Conservation (phyloP, 2,888 invertebrate species). For the Automeris io region DNA sequence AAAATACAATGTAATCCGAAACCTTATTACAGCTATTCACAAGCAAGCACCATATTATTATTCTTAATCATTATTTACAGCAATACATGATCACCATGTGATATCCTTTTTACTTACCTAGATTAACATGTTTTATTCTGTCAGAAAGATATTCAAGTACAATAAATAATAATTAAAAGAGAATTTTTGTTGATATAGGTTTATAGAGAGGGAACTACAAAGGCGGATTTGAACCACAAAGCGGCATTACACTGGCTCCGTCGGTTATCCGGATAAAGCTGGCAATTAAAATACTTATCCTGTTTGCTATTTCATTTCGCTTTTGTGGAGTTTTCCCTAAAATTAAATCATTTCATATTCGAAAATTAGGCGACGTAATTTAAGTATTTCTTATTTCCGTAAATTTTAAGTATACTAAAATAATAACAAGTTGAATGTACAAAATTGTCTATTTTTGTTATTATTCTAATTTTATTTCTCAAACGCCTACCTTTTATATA, state of each 20-base stretch:
- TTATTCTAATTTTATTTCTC: no score
- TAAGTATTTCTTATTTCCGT: background rate
- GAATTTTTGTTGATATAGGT: constrained; percentile 15
- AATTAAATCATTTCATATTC: constrained; percentile 15
- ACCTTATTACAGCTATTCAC: no score
- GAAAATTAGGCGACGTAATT: background rate
- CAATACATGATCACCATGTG: no score
- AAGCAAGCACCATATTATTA: no score
- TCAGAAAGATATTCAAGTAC: background rate
- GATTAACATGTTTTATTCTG: background rate
- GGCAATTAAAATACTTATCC: constrained; percentile 62
- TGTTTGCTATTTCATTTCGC: constrained; percentile 34
- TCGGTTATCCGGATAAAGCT: constrained; percentile 50
- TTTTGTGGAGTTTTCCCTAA: constrained; percentile 18
- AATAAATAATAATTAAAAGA: no score
- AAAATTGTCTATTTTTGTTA: no score
- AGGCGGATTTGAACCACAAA: constrained; percentile 43
- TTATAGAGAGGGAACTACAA: constrained; percentile 32
- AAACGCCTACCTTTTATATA: no score
- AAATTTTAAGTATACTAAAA: background rate
- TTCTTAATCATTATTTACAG: no score
- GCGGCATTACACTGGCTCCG: constrained; percentile 37
- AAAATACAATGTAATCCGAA: no score
- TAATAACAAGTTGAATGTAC: no score
- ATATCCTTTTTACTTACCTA: background rate